A percentile compares a stretch with the other conserved stretches of the same genome.
phyloP scores from a whole-genome alignment of 2,797 vertebrate species.

The Schizothorax lantsangensis region DNA sequence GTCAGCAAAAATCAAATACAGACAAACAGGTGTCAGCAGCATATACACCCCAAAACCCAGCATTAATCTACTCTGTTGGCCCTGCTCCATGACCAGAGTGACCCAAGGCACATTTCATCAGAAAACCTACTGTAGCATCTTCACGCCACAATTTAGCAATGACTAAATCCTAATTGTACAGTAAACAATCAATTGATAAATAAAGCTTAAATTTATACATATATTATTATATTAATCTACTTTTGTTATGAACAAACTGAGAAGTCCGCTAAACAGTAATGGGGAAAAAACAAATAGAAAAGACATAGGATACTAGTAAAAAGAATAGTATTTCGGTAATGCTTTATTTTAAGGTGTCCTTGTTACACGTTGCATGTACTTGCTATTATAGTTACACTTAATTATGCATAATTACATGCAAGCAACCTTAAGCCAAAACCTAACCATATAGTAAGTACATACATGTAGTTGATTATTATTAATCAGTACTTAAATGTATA shows the following conservation, averaged over 20 bases:
- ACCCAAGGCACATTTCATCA: neutral
- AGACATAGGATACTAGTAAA: neutral
- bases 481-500: neutral
- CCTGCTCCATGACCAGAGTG: conserved; percentile 18
- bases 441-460: too few species aligned
- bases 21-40: conserved; percentile 59
- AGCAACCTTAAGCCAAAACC: neutral
- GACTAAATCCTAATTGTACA: neutral
- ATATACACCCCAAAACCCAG: conserved; percentile 57
- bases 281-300: neutral
- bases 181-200: neutral
- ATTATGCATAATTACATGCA: neutral
- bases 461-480: neutral
- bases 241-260: neutral
- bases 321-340: neutral
- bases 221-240: neutral
- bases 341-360: neutral
- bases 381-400: neutral
- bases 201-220: neutral
- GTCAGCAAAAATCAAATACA: conserved; percentile 57
- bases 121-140: neutral
- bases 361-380: neutral
- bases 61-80: conserved; percentile 41
- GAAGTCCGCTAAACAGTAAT: neutral
- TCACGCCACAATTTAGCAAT: neutral